These are phyloP conservation scores for Vanessa cardui DNA, from an alignment of 2,888 invertebrate genomes.

Conservation along the genomic window DNA sequence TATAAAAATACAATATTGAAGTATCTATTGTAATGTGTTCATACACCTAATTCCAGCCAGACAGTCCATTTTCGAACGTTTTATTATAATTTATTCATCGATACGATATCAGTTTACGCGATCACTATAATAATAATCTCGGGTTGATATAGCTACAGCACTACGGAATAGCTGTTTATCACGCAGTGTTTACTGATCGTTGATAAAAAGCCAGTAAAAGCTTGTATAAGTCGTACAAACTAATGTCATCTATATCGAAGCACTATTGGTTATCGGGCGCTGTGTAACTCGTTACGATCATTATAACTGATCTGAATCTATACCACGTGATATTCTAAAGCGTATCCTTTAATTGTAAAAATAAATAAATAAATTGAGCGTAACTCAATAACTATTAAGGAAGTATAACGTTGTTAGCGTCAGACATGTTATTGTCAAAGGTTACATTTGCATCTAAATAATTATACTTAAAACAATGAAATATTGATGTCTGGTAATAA, in stretches of 20 bases:
- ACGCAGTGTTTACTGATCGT: constrained; percentile 65
- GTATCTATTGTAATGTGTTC: no score
- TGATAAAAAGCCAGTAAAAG: constrained; percentile 69
- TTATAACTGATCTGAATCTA: background rate
- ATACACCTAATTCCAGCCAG: background rate
- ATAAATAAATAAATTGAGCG: no score
- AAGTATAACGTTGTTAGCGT: no score
- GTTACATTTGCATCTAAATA: no score
- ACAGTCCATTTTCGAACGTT: constrained; percentile 3
- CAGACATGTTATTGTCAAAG: no score
- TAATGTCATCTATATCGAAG: constrained; percentile 33
- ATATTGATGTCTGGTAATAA: no score
- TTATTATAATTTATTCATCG: constrained; percentile 24
- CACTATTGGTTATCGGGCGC: constrained; percentile 26
- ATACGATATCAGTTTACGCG: constrained; percentile 26
- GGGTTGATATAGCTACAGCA: constrained; percentile 33
- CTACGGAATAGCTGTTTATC: constrained; percentile 57
- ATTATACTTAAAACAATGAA: no score
- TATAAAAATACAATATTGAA: no score
- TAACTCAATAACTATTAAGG: no score
- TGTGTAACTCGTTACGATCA: constrained; percentile 13
- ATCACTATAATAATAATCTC: constrained; percentile 25
- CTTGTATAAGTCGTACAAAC: constrained; percentile 51
- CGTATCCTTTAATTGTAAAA: no score
- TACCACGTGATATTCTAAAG: background rate